A percentile compares a stretch with the other conserved stretches of the same genome.
Conservation (phyloP, 1,140 invertebrate genomes). For the Drosophila burlai region DNA sequence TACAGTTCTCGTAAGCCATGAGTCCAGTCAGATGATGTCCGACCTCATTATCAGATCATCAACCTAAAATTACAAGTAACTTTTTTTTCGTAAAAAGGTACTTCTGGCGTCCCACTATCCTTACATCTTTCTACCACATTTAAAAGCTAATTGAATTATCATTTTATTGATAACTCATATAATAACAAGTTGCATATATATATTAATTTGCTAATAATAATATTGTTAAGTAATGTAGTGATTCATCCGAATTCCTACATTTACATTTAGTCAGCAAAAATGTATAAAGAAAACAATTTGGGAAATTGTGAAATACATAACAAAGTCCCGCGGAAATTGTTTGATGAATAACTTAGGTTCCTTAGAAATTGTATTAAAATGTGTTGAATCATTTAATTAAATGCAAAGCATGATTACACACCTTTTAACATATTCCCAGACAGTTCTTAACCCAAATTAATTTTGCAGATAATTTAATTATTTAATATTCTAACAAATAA, state of each 20-base stretch:
- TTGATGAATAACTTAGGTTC: neutral
- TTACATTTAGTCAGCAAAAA: neutral
- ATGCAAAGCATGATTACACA: neutral
- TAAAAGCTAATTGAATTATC: neutral
- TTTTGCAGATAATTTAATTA: neutral
- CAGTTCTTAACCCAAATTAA: too few species aligned
- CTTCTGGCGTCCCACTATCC: neutral
- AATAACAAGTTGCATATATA: neutral
- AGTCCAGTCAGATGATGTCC: conserved; percentile 38
- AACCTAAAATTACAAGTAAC: conserved; percentile 17
- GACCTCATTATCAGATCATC: conserved; percentile 27
- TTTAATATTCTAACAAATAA: neutral
- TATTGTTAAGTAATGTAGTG: neutral
- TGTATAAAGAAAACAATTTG: neutral
- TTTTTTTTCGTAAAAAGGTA: neutral
- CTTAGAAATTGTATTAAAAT: neutral
- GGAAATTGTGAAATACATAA: neutral
- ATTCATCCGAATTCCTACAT: neutral
- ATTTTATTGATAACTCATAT: neutral
- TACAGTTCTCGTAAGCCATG: conserved; percentile 14
- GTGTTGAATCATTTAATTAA: neutral
- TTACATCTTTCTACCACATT: neutral
- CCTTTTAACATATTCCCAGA: neutral
- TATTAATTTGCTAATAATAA: neutral
- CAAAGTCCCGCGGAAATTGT: neutral